Evolutionary conservation across 2,797 vertebrate genomes (phyloP).

Genomic region (Lophotriccus pileatus): DNA sequence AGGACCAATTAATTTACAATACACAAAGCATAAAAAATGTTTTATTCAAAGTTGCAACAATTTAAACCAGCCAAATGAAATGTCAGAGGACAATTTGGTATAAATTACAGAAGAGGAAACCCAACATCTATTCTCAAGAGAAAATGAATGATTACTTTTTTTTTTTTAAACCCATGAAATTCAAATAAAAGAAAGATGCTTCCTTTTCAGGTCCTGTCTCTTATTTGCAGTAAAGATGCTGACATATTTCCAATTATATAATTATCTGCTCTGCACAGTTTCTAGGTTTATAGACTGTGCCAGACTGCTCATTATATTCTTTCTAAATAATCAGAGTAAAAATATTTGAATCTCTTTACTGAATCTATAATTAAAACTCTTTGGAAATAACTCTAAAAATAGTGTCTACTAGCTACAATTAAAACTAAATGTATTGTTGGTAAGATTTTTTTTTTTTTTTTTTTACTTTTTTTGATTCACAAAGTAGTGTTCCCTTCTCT

Average conservation of each 20-base stretch:
- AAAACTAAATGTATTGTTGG: not conserved
- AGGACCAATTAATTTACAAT: conserved; percentile 58
- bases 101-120: not conserved
- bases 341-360: not conserved
- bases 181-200: not conserved
- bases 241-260: not conserved
- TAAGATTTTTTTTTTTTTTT: not conserved
- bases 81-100: conserved; percentile 6
- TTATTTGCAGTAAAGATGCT: not conserved
- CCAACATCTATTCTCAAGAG: not conserved
- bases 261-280: not conserved
- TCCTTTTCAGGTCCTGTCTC: not conserved
- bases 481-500: not conserved
- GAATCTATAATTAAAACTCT: not conserved
- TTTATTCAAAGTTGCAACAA: conserved; percentile 40
- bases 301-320: not conserved
- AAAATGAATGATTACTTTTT: not conserved
- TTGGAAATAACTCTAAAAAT: not conserved
- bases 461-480: not conserved
- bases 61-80: conserved; percentile 31
- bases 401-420: not conserved
- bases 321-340: not conserved
- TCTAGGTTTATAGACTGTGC: not conserved
- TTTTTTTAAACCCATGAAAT: not conserved
- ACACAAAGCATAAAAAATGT: conserved; percentile 14